phyloP scores from a whole-genome alignment of 2,113 vertebrate species.

The Pterocles orientalis region DNA sequence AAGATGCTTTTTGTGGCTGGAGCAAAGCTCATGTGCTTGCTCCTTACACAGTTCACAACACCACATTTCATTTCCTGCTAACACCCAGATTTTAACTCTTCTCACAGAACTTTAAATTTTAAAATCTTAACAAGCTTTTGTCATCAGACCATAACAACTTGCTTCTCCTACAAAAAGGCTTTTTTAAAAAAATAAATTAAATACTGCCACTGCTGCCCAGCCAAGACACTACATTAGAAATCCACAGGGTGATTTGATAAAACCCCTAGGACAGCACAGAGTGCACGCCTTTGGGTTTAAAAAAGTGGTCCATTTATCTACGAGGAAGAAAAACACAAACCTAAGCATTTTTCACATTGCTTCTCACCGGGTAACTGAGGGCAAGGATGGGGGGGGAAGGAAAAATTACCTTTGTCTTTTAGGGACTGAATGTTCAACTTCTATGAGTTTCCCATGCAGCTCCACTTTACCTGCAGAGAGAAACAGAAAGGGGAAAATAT shows the following conservation, averaged over 20 bases:
- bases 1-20: slow-evolving; percentile 8
- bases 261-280: not conserved
- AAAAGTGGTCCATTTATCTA: slow-evolving; percentile 12
- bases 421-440: slow-evolving; percentile 96
- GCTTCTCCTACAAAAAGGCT: not conserved
- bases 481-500: slow-evolving; percentile 26
- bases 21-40: slow-evolving; percentile 32
- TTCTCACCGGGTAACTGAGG: not conserved
- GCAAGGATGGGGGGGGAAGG: not conserved
- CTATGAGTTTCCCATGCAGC: slow-evolving; percentile 94
- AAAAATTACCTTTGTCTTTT: slow-evolving; percentile 94
- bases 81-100: not conserved
- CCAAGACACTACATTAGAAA: not conserved
- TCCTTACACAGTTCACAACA: slow-evolving; percentile 10
- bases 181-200: not conserved
- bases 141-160: not conserved
- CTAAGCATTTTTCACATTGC: slow-evolving; percentile 44
- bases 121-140: not conserved
- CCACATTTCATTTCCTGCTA: slow-evolving; percentile 52
- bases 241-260: not conserved
- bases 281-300: not conserved
- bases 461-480: slow-evolving; percentile 92
- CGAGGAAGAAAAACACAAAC: not conserved
- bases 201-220: not conserved
- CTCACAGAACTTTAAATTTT: not conserved